phyloP scores from a whole-genome alignment of 1,140 invertebrate genomes.

The Marisa cornuarietis region DNA sequence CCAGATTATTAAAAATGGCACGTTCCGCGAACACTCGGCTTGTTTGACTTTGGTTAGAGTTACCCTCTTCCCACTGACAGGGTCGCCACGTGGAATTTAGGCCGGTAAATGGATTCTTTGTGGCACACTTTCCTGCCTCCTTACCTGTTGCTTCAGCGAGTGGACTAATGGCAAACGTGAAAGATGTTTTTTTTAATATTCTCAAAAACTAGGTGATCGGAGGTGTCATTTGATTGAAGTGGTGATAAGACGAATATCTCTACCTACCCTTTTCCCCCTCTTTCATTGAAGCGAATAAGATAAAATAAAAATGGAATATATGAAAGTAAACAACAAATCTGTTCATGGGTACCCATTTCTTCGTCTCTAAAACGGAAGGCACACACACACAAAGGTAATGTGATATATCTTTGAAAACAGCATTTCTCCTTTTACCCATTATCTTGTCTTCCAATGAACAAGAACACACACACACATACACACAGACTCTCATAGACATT shows the following conservation, averaged over 20 bases:
- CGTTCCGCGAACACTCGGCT: background rate
- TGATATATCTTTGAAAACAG: no score
- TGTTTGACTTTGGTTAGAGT: conserved; percentile 8
- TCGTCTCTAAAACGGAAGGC: no score
- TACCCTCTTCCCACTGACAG: background rate
- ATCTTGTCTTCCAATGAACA: no score
- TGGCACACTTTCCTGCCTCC: background rate
- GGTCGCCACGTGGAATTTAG: background rate
- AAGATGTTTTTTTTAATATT: no score
- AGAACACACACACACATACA: no score
- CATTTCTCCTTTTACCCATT: no score
- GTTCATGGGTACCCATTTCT: no score
- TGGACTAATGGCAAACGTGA: background rate
- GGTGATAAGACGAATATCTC: background rate
- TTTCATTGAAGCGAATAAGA: no score
- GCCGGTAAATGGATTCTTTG: background rate
- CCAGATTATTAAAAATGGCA: background rate
- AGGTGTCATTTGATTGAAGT: background rate
- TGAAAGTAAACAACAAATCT: no score
- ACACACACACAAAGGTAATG: no score
- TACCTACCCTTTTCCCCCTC: background rate
- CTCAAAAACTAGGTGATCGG: background rate
- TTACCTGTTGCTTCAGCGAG: background rate
- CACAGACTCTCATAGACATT: no score
- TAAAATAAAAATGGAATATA: no score